These are phyloP conservation scores for Acronicta aceris DNA, from an alignment of 2,888 invertebrate genomes.

Conservation along the genomic window DNA sequence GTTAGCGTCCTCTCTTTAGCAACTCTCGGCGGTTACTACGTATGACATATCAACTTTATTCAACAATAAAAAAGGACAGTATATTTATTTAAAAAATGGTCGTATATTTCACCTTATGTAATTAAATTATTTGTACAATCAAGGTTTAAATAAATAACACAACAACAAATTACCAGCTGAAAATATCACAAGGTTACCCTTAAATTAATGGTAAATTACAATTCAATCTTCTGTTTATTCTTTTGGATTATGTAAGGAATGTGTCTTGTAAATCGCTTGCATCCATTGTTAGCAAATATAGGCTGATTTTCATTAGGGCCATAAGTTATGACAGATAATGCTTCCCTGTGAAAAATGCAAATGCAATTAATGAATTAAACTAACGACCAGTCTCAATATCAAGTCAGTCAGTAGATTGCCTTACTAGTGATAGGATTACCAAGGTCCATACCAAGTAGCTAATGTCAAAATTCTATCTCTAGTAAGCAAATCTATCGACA, in stretches of 20 bases:
- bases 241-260: constrained; percentile 89
- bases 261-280: constrained; percentile 96
- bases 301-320: constrained; percentile 93
- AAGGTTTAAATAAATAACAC: constrained; percentile 40
- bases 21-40: too few species aligned
- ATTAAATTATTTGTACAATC: constrained; percentile 46
- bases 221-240: constrained; percentile 67
- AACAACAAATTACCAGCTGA: constrained; percentile 43
- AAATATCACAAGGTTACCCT: constrained; percentile 56
- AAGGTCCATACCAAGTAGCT: too few species aligned
- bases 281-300: constrained; percentile 95
- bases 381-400: too few species aligned
- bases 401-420: too few species aligned
- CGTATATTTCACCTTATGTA: constrained; percentile 4
- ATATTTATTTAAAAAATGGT: constrained; percentile 32
- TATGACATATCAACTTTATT: too few species aligned
- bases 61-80: not conserved
- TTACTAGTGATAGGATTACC: too few species aligned
- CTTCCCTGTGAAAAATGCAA: constrained; percentile 85
- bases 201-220: constrained; percentile 49
- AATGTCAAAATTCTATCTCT: too few species aligned
- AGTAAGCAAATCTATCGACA: too few species aligned
- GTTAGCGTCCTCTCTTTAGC: too few species aligned
- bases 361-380: too few species aligned
- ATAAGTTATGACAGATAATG: constrained; percentile 91